Conservation (phyloP, 2,797 vertebrate species). For the Enteromius radiatus region DNA sequence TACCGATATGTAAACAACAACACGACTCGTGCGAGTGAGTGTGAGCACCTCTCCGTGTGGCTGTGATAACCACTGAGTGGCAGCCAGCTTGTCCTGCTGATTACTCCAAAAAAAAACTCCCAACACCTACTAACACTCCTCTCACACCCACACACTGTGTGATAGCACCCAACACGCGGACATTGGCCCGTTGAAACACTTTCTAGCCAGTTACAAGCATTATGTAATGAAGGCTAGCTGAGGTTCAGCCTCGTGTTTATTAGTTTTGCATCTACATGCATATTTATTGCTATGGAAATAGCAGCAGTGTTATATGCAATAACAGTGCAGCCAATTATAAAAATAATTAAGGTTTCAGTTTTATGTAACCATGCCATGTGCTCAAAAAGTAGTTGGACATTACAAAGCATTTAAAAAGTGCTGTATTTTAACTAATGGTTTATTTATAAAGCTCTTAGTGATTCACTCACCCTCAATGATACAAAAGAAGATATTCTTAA, state of each 20-base stretch:
- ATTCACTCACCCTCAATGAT: not conserved
- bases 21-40: constrained; percentile 6
- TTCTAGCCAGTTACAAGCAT: constrained; percentile 17
- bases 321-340: constrained; percentile 11
- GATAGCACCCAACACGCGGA: constrained; percentile 27
- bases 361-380: not conserved
- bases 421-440: not conserved
- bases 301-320: not conserved
- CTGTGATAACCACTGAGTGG: constrained; percentile 27
- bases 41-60: constrained; percentile 31
- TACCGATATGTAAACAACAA: constrained; percentile 43
- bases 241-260: constrained; percentile 19
- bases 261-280: constrained; percentile 9
- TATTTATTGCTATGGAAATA: not conserved
- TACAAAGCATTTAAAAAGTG: not conserved
- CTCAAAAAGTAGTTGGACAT: not conserved
- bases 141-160: constrained; percentile 53
- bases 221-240: constrained; percentile 25
- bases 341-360: constrained; percentile 2
- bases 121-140: constrained; percentile 51
- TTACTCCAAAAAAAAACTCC: constrained; percentile 34
- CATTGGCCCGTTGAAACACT: constrained; percentile 28
- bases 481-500: not conserved
- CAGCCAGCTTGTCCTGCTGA: constrained; percentile 28
- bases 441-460: not conserved